Base-by-base conservation (phyloP, 1,140 invertebrate genomes). In the Temnothorax curvispinosus region DNA sequence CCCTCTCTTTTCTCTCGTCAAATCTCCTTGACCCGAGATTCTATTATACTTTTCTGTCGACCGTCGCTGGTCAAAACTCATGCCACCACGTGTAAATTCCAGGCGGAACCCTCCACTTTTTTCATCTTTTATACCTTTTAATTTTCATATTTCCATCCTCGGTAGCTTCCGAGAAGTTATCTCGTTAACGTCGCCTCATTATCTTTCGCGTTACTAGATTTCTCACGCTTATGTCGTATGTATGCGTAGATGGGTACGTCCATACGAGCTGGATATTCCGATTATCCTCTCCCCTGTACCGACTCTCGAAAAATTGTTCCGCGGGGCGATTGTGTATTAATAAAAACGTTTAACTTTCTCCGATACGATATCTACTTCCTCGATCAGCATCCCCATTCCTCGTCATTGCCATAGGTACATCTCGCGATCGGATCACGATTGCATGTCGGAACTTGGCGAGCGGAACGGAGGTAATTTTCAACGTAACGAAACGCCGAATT, bases 401-500 rank as follows among this genome's bases (percentile, higher is more conserved):
- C 41, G 8, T 21, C 9, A 21, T 41, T 56, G 41, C 32, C 56
- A 9, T 47, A 27, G 27, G 27, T 27, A 64, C 54, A 6, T 6
- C 62, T 52, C 32, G 52, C 15, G 32, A 74, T 67, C 27, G 38
- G 32, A 2, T 9, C 11, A 27, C 50, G n/a, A 78, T 78, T 38
- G 50, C 64, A n/a, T 13, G 35, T 41, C 65, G 38, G 27, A 38
- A 27, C 41, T 44, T 38, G 1, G 64, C 35, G 77, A 81, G 41
- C 27, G 38, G 32, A 75, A 60, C 80, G 80, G 21, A 58, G 64
- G 80, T 74, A 60, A 88, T 91, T 72, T 86, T 78, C 72, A 52
- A 82, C 35, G 69, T 74, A 32, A 74, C 60, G 86, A 76, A 88
- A 87, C 85, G 87, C 89, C 77, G 86, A 90, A 91, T 92, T 91